Conservation (phyloP, 2,113 vertebrate genomes). For the Thunnus maccoyii region DNA sequence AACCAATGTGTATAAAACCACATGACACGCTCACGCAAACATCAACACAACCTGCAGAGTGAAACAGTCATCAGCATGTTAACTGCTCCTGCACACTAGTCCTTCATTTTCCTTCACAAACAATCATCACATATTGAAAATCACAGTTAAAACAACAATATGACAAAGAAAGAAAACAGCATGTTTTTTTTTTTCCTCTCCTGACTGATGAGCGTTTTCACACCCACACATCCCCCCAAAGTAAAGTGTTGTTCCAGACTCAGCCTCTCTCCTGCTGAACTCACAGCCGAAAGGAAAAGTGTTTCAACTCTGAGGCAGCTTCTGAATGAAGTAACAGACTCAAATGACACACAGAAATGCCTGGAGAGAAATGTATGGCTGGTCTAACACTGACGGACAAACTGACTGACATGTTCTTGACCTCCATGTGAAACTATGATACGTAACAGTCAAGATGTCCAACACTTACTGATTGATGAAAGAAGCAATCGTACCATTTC, state of each 20-base stretch:
- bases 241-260: slow-evolving; percentile 43
- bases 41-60: slow-evolving; percentile 57
- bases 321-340: slow-evolving; percentile 33
- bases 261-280: slow-evolving; percentile 35
- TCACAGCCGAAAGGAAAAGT: slow-evolving; percentile 14
- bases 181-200: slow-evolving; percentile 47
- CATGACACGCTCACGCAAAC: slow-evolving; percentile 55
- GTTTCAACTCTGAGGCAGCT: slow-evolving; percentile 29
- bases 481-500: slow-evolving; percentile 61
- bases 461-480: slow-evolving; percentile 81
- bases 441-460: slow-evolving; percentile 84
- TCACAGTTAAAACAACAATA: slow-evolving; percentile 78
- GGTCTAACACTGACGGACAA: slow-evolving; percentile 46
- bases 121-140: slow-evolving; percentile 72
- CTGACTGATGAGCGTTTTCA: slow-evolving; percentile 47
- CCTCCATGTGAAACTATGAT: slow-evolving; percentile 81
- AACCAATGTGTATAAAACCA: slow-evolving; percentile 73
- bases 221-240: slow-evolving; percentile 51
- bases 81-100: slow-evolving; percentile 40
- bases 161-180: slow-evolving; percentile 77
- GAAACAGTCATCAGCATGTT: slow-evolving; percentile 38
- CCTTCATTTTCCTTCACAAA: slow-evolving; percentile 77
- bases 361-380: slow-evolving; percentile 53
- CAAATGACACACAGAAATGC: slow-evolving; percentile 40
- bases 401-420: slow-evolving; percentile 45